These are phyloP conservation scores for Eunapius fragilis DNA, from an alignment of 37 sponge, comb jelly and placozoan genomes.

Conservation along the genomic window DNA sequence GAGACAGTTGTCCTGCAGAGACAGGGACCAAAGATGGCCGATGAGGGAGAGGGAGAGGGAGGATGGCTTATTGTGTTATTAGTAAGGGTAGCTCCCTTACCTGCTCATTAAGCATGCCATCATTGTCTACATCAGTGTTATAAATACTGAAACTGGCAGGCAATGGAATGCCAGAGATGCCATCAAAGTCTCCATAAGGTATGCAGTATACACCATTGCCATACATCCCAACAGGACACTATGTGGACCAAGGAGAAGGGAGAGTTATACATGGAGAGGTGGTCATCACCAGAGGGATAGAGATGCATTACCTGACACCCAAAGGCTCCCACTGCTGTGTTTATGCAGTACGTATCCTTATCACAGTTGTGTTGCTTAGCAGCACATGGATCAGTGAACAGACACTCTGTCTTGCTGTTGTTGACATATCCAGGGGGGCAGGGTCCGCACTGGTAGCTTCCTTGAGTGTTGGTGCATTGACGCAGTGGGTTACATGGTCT, in stretches of 20 bases:
- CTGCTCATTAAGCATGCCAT: conserved; percentile 62
- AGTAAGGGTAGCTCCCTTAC: conserved; percentile 16
- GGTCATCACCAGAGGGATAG: neutral
- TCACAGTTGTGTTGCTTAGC: conserved; percentile 71
- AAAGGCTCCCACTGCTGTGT: conserved; percentile 49
- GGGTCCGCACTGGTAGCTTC: conserved; percentile 71
- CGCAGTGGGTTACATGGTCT: neutral
- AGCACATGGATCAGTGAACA: conserved; percentile 74
- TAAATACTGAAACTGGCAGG: neutral
- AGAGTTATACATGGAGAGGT: neutral
- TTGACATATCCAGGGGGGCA: conserved; percentile 80
- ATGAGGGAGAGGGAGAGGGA: neutral
- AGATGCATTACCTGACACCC: conserved; percentile 54
- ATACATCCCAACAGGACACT: conserved; percentile 17
- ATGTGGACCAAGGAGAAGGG: neutral
- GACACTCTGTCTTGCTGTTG: conserved; percentile 60
- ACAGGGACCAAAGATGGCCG: neutral
- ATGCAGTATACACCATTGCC: neutral
- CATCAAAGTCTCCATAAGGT: conserved; percentile 75
- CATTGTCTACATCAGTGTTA: conserved; percentile 73
- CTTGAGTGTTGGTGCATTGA: conserved; percentile 10
- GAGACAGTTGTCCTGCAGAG: conserved; percentile 70
- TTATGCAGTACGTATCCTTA: conserved; percentile 53
- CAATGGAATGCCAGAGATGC: conserved; percentile 72
- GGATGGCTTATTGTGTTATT: neutral